Evolutionary conservation across 2,113 vertebrate genomes (phyloP), one percentile per base, ranked within the genome.

Genomic region (Saguinus imperator): DNA sequence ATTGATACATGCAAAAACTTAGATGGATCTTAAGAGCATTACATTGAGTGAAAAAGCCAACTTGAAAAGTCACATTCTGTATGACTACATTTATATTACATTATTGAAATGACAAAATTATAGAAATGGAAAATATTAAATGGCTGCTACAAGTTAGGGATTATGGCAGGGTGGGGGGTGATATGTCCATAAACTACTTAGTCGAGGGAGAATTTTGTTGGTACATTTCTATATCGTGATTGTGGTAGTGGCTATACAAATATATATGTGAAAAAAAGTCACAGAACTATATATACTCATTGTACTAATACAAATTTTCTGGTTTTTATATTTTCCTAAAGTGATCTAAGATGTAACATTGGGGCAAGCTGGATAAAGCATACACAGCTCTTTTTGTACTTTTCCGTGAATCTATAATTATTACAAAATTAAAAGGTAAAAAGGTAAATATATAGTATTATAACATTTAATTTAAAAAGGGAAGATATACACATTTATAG

Each of bases 351-450:
- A 96, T 55, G 57, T 27, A 76, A 73, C 8, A 50, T 0, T 55
- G 50, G 11, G n/a, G 12, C 6, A 70, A 83, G 68, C 8, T 32
- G 16, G 52, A 25, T 55, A 13, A 82, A 87, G 37, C 9, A 16
- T 20, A 79, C 27, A 79, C 7, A 25, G 40, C 48, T 89, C 40
- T 55, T 58, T 70, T 64, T 68, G 18, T 5, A 92, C 88, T 35
- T 68, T 83, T 18, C n/a, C 58, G 20, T 77, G 72, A 89, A 75
- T 45, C 43, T 25, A 37, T 79, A 82, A 40, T 57, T 68, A 92
- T 64, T 85, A 94, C 61, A 79, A 83, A 92, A 92, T 77, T 13
- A 61, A 87, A 83, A 61, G 20, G 16, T 83, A 72, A 80, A 81
- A 81, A 40, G 72, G 40, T 27, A 75, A 82, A 45, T n/a, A 27